Evolutionary conservation across 2,113 vertebrate genomes (phyloP).

Genomic region (Hiodon tergisus): DNA sequence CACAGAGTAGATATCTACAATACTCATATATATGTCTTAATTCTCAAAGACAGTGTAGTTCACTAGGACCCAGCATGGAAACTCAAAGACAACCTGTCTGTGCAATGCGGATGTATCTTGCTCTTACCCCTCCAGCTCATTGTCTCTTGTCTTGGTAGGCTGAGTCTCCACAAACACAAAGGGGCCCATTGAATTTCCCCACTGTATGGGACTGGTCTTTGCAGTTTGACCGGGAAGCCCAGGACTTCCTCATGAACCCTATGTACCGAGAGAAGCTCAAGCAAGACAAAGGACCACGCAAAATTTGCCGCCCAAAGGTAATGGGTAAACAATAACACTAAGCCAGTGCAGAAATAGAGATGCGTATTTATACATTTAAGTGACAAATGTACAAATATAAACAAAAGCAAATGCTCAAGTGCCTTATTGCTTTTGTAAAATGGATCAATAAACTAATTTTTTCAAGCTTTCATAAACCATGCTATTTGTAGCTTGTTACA

Average conservation of each 20-base stretch:
- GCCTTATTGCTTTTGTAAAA: no score
- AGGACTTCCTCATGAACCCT: conserved; percentile 75
- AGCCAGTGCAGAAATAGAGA: not conserved
- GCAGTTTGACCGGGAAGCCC: conserved; percentile 76
- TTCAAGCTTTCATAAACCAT: no score
- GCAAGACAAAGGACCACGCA: conserved; percentile 60
- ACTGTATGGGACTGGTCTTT: conserved; percentile 84
- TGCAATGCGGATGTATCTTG: no score
- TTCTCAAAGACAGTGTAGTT: no score
- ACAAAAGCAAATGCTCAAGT: no score
- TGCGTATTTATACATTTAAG: not conserved
- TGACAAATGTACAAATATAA: no score
- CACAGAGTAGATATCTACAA: no score
- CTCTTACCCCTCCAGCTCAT: conserved; percentile 14
- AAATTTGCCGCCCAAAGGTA: conserved; percentile 68
- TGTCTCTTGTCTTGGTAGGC: conserved; percentile 68
- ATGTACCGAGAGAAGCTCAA: conserved; percentile 74
- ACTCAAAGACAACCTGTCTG: no score
- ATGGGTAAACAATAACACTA: conserved; percentile 22
- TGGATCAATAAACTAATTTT: no score
- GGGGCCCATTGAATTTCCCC: conserved; percentile 65
- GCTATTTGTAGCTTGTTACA: no score
- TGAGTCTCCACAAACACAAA: conserved; percentile 61
- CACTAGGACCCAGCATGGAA: no score
- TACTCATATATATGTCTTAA: no score